Evolutionary conservation across 2,888 invertebrate genomes (phyloP).

Genomic region (Seira sanloemensis): DNA sequence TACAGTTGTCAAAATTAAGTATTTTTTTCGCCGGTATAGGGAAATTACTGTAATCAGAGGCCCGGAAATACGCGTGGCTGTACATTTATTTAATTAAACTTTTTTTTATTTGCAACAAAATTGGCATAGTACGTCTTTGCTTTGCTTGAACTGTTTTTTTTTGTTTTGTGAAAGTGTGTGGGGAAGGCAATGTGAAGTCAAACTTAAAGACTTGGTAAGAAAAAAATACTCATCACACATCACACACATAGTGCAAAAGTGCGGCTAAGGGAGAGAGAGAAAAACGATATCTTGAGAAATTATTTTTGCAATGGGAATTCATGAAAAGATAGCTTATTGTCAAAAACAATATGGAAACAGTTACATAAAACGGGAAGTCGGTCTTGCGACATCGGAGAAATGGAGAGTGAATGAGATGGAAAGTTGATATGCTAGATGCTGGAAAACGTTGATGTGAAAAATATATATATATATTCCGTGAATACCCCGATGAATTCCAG

Average conservation of each 20-base stretch:
- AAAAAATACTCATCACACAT: neutral
- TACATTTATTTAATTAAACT: no score
- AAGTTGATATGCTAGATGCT: neutral
- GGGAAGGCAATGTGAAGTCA: neutral
- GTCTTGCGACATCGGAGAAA: neutral
- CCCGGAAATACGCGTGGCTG: no score
- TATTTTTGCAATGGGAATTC: conserved; percentile 3
- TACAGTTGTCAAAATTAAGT: neutral
- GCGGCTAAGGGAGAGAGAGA: neutral
- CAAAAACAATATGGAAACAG: neutral
- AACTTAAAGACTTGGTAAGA: neutral
- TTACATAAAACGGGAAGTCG: neutral
- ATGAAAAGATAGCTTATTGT: neutral
- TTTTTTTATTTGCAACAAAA: no score
- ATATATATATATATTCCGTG: neutral
- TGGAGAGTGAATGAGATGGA: neutral
- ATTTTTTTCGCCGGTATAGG: neutral
- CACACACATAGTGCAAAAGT: neutral
- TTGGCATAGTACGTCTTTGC: no score
- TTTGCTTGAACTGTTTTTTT: no score
- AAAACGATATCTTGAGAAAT: neutral
- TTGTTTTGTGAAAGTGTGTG: no score
- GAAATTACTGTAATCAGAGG: no score
- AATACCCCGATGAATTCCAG: conserved; percentile 44
- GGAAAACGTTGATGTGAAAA: no score